Conservation (phyloP, 2,888 invertebrate genomes). For the Leptarthrus brevirostris region DNA sequence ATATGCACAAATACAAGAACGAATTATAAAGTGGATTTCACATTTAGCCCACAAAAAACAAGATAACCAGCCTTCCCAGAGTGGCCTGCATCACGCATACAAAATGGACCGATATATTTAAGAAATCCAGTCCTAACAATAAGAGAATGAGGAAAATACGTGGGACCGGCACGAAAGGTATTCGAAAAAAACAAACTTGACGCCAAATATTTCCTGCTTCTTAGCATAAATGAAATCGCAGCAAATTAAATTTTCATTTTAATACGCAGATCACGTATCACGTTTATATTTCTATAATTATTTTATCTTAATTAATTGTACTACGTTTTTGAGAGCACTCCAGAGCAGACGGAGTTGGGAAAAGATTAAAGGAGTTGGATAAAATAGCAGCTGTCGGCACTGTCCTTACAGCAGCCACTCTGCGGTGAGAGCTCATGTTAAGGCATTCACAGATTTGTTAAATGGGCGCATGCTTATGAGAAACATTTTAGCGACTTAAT, state of each 20-base stretch:
- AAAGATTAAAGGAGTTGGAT: conserved; percentile 40
- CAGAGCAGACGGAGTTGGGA: neutral
- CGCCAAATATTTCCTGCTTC: conserved; percentile 31
- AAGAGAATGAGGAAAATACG: conserved; percentile 1
- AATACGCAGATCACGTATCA: conserved; percentile 38
- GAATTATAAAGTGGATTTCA: too few relatives aligned
- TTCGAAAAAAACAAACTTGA: neutral
- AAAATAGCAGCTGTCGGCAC: conserved; percentile 33
- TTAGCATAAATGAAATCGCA: conserved; percentile 31
- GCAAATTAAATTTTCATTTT: conserved; percentile 43
- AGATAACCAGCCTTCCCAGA: neutral
- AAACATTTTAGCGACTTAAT: conserved; percentile 48
- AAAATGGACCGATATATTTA: conserved; percentile 1
- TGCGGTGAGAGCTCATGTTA: conserved; percentile 40
- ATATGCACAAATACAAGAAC: too few relatives aligned
- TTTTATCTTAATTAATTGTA: conserved; percentile 46
- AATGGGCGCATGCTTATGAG: conserved; percentile 45
- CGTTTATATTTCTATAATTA: conserved; percentile 47
- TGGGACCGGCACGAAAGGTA: conserved; percentile 20
- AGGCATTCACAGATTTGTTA: conserved; percentile 46
- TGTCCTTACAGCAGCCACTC: conserved; percentile 30
- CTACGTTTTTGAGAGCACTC: neutral
- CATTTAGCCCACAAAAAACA: too few relatives aligned
- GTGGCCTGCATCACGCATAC: conserved; percentile 7
- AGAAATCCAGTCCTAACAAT: conserved; percentile 17